Percentiles rank a stretch among this genome's conserved stretches.
These are phyloP conservation scores for Meloidogyne floridensis DNA, from an alignment of 1,140 invertebrate genomes.

Conservation along the genomic window DNA sequence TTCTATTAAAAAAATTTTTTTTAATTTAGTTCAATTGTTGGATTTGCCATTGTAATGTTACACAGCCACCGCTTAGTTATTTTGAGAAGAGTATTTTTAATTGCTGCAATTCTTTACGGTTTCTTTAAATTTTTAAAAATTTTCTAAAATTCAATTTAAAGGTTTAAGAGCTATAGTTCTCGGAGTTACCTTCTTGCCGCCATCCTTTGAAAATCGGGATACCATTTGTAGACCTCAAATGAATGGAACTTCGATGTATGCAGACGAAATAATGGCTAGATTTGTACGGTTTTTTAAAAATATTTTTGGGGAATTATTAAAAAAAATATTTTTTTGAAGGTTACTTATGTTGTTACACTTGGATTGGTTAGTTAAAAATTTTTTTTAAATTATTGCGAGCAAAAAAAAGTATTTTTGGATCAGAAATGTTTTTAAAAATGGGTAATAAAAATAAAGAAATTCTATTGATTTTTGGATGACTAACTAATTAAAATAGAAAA, in stretches of 20 bases:
- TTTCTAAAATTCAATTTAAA: slow-evolving; percentile 28
- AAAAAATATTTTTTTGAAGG: slow-evolving; percentile 5
- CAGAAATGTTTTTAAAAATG: neutral
- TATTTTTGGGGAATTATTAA: neutral
- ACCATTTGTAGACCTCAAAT: slow-evolving; percentile 63
- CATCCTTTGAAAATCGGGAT: slow-evolving; percentile 63
- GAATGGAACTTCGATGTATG: slow-evolving; percentile 60
- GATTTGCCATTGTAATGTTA: slow-evolving; percentile 60
- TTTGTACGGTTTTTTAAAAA: slow-evolving; percentile 22
- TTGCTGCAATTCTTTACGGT: slow-evolving; percentile 54
- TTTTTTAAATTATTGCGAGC: too few species aligned
- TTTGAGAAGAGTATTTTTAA: slow-evolving; percentile 57
- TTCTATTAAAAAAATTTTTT: neutral
- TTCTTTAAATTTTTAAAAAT: slow-evolving; percentile 2
- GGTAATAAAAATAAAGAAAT: too few species aligned
- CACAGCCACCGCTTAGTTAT: slow-evolving; percentile 60
- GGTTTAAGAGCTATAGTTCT: slow-evolving; percentile 58
- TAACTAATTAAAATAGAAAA: neutral
- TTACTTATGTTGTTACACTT: slow-evolving; percentile 65
- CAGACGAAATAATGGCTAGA: slow-evolving; percentile 57
- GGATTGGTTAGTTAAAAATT: slow-evolving; percentile 40
- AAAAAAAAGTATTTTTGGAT: too few species aligned
- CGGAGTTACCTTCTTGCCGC: slow-evolving; percentile 63
- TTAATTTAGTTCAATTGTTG: slow-evolving; percentile 57
- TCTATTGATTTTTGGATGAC: too few species aligned